Conservation (phyloP, 2,113 vertebrate genomes). For the Ptychochromis oligacanthus region DNA sequence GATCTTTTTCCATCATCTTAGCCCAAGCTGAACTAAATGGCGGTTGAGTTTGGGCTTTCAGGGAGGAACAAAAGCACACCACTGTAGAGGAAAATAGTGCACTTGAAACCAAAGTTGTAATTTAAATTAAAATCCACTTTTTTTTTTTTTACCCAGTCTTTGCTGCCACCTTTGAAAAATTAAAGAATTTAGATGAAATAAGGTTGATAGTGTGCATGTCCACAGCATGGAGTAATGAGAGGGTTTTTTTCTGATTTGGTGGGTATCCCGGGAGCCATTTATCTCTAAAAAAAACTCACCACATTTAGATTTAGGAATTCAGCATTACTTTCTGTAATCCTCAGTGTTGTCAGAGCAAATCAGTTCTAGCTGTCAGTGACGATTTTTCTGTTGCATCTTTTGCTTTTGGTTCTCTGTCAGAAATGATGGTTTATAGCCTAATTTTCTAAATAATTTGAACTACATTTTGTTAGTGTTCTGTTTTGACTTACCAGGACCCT, state of each 20-base stretch:
- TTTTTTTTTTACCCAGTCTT: background rate
- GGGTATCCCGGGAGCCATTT: background rate
- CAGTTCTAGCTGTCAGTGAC: background rate
- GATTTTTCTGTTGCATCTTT: background rate
- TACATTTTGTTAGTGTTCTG: background rate
- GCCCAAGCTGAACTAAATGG: background rate
- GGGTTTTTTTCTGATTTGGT: background rate
- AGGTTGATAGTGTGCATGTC: background rate
- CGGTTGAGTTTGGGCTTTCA: background rate
- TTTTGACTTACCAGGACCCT: background rate
- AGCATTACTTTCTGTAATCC: too few relatives aligned
- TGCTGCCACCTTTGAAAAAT: background rate
- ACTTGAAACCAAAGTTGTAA: background rate
- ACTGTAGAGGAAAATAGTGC: background rate
- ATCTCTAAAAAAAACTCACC: too few relatives aligned
- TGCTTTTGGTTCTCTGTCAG: background rate
- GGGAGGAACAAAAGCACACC: fast-evolving
- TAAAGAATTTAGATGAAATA: background rate
- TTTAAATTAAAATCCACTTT: background rate
- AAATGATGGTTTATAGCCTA: background rate
- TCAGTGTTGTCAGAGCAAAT: background rate
- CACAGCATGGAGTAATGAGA: fast-evolving
- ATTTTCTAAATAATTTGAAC: background rate
- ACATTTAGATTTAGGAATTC: background rate
- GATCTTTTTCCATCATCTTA: background rate